These are phyloP conservation scores for Ditylenchus dipsaci DNA, from an alignment of 1,140 invertebrate genomes.

Conservation along the genomic window DNA sequence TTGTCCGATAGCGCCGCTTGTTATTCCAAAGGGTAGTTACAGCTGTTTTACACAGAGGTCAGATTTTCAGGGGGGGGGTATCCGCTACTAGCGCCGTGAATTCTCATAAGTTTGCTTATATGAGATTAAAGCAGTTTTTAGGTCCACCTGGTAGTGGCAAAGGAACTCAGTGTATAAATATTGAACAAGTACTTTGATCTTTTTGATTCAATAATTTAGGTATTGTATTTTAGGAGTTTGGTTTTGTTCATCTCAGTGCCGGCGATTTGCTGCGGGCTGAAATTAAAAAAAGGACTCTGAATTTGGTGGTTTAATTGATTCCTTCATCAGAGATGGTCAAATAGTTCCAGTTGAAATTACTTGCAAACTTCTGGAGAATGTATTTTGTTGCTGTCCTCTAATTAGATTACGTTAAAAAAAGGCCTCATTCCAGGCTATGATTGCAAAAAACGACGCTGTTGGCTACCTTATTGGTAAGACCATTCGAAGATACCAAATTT, in stretches of 20 bases:
- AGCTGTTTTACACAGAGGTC: too few relatives aligned
- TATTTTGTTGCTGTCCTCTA: slow-evolving; percentile 42
- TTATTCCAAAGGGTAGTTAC: too few relatives aligned
- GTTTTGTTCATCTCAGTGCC: slow-evolving; percentile 89
- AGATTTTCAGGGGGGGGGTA: too few relatives aligned
- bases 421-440: too few relatives aligned
- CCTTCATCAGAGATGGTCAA: slow-evolving; percentile 82
- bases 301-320: slow-evolving; percentile 86
- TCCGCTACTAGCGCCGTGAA: too few relatives aligned
- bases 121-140: too few relatives aligned
- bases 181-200: slow-evolving; percentile 66
- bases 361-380: slow-evolving; percentile 79
- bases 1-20: too few relatives aligned
- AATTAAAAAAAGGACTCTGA: slow-evolving; percentile 75
- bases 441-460: too few relatives aligned
- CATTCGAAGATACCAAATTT: too few relatives aligned
- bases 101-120: slow-evolving; percentile 87
- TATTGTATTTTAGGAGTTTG: slow-evolving; percentile 67
- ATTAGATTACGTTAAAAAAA: too few relatives aligned
- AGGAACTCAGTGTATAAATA: slow-evolving; percentile 87
- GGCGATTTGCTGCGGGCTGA: slow-evolving; percentile 91
- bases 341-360: slow-evolving; percentile 99
- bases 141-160: slow-evolving; percentile 96
- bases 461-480: too few relatives aligned
- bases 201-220: not conserved